Percentiles rank a stretch among this genome's conserved stretches.
phyloP scores from a whole-genome alignment of 2,888 invertebrate genomes.

The Ormia ochracea region DNA sequence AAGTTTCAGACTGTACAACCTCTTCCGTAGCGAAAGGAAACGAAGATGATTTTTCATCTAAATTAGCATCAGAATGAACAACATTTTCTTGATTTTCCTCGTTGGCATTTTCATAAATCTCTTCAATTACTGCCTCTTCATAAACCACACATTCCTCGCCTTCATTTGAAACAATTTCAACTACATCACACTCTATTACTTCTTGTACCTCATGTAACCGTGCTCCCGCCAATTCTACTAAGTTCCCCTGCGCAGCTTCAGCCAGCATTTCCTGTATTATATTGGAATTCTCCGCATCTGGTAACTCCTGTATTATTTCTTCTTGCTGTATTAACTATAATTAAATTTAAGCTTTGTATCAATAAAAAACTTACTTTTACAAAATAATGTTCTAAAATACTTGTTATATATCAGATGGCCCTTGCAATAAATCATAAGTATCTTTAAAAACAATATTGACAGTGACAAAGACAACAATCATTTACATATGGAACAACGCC shows the following conservation, averaged over 20 bases:
- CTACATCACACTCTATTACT: constrained; percentile 53
- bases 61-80: constrained; percentile 62
- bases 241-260: constrained; percentile 69
- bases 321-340: constrained; percentile 67
- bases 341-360: not conserved
- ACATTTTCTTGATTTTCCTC: constrained; percentile 70
- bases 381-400: constrained; percentile 4
- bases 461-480: constrained; percentile 67
- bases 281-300: constrained; percentile 65
- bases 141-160: constrained; percentile 64
- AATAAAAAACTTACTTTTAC: not conserved
- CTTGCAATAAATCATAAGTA: constrained; percentile 74
- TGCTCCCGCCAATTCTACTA: constrained; percentile 65
- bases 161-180: constrained; percentile 53
- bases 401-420: constrained; percentile 75
- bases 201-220: constrained; percentile 44
- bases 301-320: constrained; percentile 20
- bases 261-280: constrained; percentile 70
- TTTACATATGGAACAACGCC: constrained; percentile 78
- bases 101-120: constrained; percentile 63
- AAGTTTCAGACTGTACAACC: constrained; percentile 74
- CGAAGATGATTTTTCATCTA: constrained; percentile 76
- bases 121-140: constrained; percentile 62
- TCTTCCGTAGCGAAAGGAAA: constrained; percentile 74
- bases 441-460: not conserved